Conservation (phyloP, 2,113 vertebrate genomes). For the Aphyosemion australe region DNA sequence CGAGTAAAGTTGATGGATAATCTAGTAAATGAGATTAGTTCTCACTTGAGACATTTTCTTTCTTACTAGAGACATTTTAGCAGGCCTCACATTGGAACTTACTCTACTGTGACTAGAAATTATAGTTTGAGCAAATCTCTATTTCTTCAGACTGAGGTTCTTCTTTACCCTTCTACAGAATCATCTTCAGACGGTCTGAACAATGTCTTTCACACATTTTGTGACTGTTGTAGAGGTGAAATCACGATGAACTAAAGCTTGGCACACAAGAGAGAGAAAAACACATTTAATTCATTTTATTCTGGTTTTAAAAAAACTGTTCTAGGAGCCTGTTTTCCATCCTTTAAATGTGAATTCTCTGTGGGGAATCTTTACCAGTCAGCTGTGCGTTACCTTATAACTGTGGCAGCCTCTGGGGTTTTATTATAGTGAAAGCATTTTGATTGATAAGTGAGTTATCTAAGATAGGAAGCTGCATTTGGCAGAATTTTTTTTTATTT, state of each 20-base stretch:
- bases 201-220: too few relatives aligned
- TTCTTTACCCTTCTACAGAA: too few relatives aligned
- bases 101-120: too few relatives aligned
- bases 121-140: too few relatives aligned
- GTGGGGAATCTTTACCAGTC: slow-evolving; percentile 16
- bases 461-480: neutral
- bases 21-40: too few relatives aligned
- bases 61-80: too few relatives aligned
- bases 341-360: slow-evolving; percentile 26
- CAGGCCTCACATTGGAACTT: too few relatives aligned
- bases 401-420: neutral
- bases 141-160: too few relatives aligned
- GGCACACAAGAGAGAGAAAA: neutral
- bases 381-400: slow-evolving; percentile 12
- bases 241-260: slow-evolving; percentile 1
- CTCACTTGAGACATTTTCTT: too few relatives aligned
- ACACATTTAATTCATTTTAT: neutral
- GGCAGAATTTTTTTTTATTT: neutral
- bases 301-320: slow-evolving; percentile 3
- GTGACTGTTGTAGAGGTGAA: neutral
- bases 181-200: too few relatives aligned
- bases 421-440: neutral
- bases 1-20: too few relatives aligned
- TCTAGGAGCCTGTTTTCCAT: slow-evolving; percentile 4
- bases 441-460: neutral